Evolutionary conservation across 2,797 vertebrate genomes (phyloP).

Genomic region (Microctenopoma stevenorrisi): DNA sequence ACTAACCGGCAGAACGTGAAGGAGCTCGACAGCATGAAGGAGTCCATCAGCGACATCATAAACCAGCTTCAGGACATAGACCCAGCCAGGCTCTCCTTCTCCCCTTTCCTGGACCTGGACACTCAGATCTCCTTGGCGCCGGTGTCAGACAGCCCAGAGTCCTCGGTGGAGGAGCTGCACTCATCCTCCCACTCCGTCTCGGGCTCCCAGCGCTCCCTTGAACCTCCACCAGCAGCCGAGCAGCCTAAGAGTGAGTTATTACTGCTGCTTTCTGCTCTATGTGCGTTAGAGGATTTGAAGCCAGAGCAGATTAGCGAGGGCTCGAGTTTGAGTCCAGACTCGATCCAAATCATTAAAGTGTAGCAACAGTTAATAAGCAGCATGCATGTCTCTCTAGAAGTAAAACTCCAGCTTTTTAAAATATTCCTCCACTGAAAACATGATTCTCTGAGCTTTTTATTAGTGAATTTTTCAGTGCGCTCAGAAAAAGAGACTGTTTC

Average conservation of each 20-base stretch:
- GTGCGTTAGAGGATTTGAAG: constrained; percentile 40
- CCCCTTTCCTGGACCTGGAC: constrained; percentile 86
- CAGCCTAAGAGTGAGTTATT: constrained; percentile 73
- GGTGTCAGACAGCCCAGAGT: constrained; percentile 85
- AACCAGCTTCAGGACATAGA: constrained; percentile 86
- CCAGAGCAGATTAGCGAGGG: constrained; percentile 36
- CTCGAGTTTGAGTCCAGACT: constrained; percentile 18
- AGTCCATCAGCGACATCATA: constrained; percentile 85
- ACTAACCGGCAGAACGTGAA: constrained; percentile 73
- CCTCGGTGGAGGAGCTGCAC: constrained; percentile 84
- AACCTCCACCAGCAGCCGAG: constrained; percentile 55
- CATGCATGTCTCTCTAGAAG: neutral
- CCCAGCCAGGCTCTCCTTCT: constrained; percentile 84
- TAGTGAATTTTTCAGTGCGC: neutral
- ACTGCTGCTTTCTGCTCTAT: constrained; percentile 34
- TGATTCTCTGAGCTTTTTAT: neutral
- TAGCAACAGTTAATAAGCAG: neutral
- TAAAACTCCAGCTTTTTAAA: constrained; percentile 6
- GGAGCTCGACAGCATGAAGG: constrained; percentile 84
- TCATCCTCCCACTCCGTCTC: constrained; percentile 79
- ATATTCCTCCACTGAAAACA: neutral
- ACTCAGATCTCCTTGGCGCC: constrained; percentile 86
- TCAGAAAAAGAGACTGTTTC: neutral
- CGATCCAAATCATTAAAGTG: constrained; percentile 30
- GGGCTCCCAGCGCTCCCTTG: constrained; percentile 79